A percentile compares a stretch with the other conserved stretches of the same genome.
Conservation (phyloP, 1,140 invertebrate genomes). For the Drosophila kohkoa region DNA sequence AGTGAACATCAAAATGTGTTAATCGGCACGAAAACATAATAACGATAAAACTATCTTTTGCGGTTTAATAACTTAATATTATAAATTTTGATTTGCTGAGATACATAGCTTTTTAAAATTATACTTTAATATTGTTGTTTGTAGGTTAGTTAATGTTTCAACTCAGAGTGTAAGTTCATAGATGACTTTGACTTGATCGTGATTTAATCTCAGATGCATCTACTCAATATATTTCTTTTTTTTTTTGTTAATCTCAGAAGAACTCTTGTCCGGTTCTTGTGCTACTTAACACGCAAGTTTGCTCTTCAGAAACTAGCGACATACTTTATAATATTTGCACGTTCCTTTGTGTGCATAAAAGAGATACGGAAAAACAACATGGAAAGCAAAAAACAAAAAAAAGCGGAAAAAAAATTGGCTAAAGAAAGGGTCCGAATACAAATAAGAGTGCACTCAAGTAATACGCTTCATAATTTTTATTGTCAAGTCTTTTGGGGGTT, state of each 20-base stretch:
- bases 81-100: conserved; percentile 8
- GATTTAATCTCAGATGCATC: background rate
- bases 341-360: conserved; percentile 23
- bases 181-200: background rate
- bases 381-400: conserved; percentile 22
- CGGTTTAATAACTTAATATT: background rate
- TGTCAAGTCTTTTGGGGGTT: conserved; percentile 52
- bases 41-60: background rate
- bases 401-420: conserved; percentile 30
- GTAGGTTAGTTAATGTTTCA: background rate
- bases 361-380: conserved; percentile 25
- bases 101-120: conserved; percentile 9
- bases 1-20: background rate
- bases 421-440: conserved; percentile 52
- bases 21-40: conserved; percentile 4
- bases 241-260: conserved; percentile 23
- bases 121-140: conserved; percentile 1
- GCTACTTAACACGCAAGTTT: conserved; percentile 60
- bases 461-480: conserved; percentile 66
- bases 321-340: conserved; percentile 44
- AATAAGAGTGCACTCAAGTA: conserved; percentile 62
- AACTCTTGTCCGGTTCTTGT: conserved; percentile 39
- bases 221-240: background rate
- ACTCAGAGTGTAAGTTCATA: background rate
- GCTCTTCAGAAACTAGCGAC: conserved; percentile 53